These are phyloP conservation scores for Phenganax subtilis DNA, from an alignment of 92 coral and sea anemone species.

Conservation along the genomic window DNA sequence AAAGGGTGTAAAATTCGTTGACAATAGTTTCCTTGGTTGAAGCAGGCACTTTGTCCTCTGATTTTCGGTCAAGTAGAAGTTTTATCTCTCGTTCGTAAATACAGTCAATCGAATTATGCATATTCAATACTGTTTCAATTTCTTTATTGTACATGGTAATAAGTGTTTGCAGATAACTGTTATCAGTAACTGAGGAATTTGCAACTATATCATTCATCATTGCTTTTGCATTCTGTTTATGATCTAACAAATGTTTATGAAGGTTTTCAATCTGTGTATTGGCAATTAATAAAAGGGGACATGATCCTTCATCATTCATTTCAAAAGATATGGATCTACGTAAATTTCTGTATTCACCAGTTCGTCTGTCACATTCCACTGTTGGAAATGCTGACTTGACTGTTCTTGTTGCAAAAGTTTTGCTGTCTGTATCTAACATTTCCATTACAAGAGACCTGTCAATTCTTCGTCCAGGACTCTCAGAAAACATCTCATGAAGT, in stretches of 20 bases:
- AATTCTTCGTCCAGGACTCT: constrained; percentile 35
- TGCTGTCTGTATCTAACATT: constrained; percentile 22
- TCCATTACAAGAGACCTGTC: constrained; percentile 14
- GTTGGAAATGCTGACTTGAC: constrained; percentile 42
- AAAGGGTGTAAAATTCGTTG: no score
- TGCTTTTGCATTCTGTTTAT: not conserved
- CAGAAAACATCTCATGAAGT: constrained; percentile 29
- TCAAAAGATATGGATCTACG: constrained; percentile 33
- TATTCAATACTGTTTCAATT: no score
- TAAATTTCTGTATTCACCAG: constrained; percentile 18
- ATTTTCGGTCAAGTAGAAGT: no score
- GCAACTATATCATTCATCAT: not conserved
- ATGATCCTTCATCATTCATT: not conserved
- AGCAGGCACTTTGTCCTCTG: no score
- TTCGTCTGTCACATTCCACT: constrained; percentile 19
- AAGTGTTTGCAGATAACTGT: no score
- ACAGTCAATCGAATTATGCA: no score
- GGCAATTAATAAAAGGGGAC: not conserved
- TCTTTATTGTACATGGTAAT: no score
- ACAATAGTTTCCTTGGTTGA: no score
- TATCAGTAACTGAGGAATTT: not conserved
- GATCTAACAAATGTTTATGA: not conserved
- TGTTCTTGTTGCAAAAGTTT: constrained; percentile 41
- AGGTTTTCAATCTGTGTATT: not conserved
- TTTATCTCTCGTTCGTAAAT: no score